phyloP scores from a whole-genome alignment of 2,113 vertebrate genomes.

The Scophthalmus maximus region DNA sequence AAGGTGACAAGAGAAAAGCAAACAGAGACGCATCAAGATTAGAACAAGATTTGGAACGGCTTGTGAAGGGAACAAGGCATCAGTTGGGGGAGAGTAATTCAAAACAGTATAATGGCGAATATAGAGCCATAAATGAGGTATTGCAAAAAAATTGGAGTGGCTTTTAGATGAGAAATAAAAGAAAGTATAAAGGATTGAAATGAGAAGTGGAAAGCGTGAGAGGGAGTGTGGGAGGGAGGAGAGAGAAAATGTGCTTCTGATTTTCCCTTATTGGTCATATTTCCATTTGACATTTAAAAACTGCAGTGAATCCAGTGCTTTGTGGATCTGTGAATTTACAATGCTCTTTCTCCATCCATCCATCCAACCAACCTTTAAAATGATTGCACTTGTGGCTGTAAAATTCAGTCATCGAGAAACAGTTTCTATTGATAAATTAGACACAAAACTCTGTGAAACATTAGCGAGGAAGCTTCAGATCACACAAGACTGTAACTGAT shows the following conservation, averaged over 20 bases:
- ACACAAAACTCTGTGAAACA: no score
- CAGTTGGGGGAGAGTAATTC: conserved; percentile 7
- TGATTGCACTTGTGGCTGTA: no score
- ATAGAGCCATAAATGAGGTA: not conserved
- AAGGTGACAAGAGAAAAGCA: not conserved
- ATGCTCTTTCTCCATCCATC: not conserved
- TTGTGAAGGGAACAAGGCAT: conserved; percentile 17
- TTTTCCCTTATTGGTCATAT: conserved; percentile 5
- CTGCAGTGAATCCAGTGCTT: not conserved
- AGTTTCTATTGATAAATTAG: no score
- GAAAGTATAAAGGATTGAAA: conserved; percentile 10
- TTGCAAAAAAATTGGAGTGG: not conserved
- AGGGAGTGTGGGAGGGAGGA: not conserved
- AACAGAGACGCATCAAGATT: conserved; percentile 2
- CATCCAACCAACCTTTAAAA: not conserved
- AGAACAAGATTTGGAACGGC: conserved; percentile 12
- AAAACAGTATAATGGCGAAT: conserved; percentile 22
- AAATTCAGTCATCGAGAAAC: no score
- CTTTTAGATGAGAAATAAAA: conserved; percentile 1
- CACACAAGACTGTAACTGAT: no score
- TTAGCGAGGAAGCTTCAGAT: no score
- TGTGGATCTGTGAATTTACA: not conserved
- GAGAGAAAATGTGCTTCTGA: conserved; percentile 5
- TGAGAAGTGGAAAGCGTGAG: conserved; percentile 2
- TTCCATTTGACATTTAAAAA: conserved; percentile 19